Percentiles rank a stretch among this genome's conserved stretches.
These are phyloP conservation scores for Drosophila littoralis DNA, from an alignment of 1,140 invertebrate genomes.

Conservation along the genomic window DNA sequence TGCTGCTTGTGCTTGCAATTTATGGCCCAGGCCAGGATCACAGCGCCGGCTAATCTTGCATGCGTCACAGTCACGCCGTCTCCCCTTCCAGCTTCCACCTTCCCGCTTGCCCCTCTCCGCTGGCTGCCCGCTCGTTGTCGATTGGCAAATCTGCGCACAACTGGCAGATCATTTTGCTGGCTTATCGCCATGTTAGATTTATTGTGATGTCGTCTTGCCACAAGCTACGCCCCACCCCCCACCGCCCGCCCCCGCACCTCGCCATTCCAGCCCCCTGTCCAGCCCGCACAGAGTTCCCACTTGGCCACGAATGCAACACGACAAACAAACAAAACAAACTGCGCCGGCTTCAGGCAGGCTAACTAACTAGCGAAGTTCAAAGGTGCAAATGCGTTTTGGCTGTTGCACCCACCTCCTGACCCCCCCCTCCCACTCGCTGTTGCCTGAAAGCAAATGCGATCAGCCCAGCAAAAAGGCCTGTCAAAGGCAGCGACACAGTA, in stretches of 20 bases:
- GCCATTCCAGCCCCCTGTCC: background rate
- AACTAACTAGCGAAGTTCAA: slow-evolving; percentile 65
- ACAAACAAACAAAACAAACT: slow-evolving; percentile 7
- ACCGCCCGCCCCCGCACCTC: background rate
- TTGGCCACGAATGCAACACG: slow-evolving; percentile 1
- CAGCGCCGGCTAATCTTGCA: slow-evolving; percentile 79
- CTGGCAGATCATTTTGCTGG: slow-evolving; percentile 32
- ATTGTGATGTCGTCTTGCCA: slow-evolving; percentile 71
- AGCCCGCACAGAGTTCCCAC: slow-evolving; percentile 35
- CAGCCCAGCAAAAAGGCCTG: slow-evolving; percentile 8
- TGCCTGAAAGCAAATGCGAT: background rate
- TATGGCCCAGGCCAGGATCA: slow-evolving; percentile 77
- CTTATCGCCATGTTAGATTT: slow-evolving; percentile 66
- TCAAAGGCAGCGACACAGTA: slow-evolving; percentile 45
- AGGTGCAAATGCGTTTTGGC: slow-evolving; percentile 74
- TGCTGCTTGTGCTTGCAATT: slow-evolving; percentile 55
- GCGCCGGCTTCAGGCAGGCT: background rate
- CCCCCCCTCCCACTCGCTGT: background rate
- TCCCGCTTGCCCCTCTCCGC: background rate
- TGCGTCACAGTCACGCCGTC: slow-evolving; percentile 69
- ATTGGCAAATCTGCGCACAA: slow-evolving; percentile 28
- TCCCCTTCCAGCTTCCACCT: too few species aligned
- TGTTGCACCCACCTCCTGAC: slow-evolving; percentile 20
- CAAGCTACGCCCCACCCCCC: slow-evolving; percentile 14
- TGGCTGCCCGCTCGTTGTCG: slow-evolving; percentile 15